Evolutionary conservation across 1,140 invertebrate genomes (phyloP), one percentile per base, ranked within the genome.

Genomic region (Drosophila lacertosa): DNA sequence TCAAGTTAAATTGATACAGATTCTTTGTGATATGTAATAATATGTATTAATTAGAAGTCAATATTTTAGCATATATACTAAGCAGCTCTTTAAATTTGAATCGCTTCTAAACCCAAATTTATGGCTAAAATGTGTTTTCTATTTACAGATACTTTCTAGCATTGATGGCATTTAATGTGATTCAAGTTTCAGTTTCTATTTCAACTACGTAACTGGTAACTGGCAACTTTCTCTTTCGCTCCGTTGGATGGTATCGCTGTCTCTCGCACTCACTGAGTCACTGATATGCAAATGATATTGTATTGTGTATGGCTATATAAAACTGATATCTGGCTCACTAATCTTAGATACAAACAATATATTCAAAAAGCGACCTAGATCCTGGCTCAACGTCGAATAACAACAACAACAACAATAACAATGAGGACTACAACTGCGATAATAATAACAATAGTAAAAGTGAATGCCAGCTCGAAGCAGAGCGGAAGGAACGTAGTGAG

Each of bases 361-460:
- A 84, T 84, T 84, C 80, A 84, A 84, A 84, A 86, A 86, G 80
- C 80, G 80, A 84, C 80, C 80, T 84, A 84, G 81, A 84, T 84
- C 80, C 80, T 70, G 47, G 80, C 76, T 60, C 62, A 72, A 84
- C 75, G 75, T 68, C 60, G 55, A 66, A 58, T 45, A 70, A 42
- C 59, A 63, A 22, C 63, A 65, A 37, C 60, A 44, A 47, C 57
- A 48, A 32, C 48, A 54, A 63, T 53, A 65, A 55, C 67, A 75
- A 73, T 64, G 67, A 64, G 66, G 62, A 70, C 67, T 70, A 70
- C 67, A 70, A 70, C 67, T 70, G 57, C 79, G 79, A 82, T 86
- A 83, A 83, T 83, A 82, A 74, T 75, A 82, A 83, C 79, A 83
- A 78, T 78, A 77, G 69, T 57, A 73, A 76, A 76, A 76, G 73